Evolutionary conservation across 2,797 vertebrate genomes (phyloP), one percentile per base, ranked within the genome.

Genomic region (Malacoraja senta): DNA sequence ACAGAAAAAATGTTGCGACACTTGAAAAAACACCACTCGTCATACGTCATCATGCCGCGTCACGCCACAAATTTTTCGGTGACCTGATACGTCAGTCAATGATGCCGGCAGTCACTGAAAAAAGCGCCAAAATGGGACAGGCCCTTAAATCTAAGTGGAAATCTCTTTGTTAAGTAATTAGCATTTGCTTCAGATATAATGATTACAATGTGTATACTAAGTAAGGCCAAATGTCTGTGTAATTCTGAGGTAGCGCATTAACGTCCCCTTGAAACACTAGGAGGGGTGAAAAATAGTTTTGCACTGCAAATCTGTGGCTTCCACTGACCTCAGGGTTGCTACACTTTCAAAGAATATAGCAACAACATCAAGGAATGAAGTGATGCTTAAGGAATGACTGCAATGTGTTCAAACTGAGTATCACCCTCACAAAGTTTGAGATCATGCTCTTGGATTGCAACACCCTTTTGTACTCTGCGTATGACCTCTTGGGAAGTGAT

Each of bases 141-240:
- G 44, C 44, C 44, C 44, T 6, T 53, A 53, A 38, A 53, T 21
- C 53, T 12, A 80, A 24, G 38, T 58, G 44, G 21, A 83, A 53
- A 83, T 83, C 58, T 83, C 44, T 26, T 83, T 53, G 80, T 44
- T 21, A 80, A 58, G 38, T 12, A 81, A 53, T 81, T 81, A 81
- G 35, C 35, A 81, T 21, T 81, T 12, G 71, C 74, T 94, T 71
- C 29, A 68, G 91, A 93, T 44, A 44, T 93, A 74, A 15, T 65
- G 53, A 63, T 68, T 79, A 10, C 15, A 53, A 83, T 83, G 44
- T 83, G 44, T 26, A 9, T 10, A 83, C 15, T 24, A 83, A 53
- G 21, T 9, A 44, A 81, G 3, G 15, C 15, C 78, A 38, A 38
- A 35, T 78, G 71, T 79, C 26, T 81, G 79, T 81, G 79, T 44